Evolutionary conservation across 2,888 invertebrate species (phyloP).

Genomic region (Lasioglossum morio): DNA sequence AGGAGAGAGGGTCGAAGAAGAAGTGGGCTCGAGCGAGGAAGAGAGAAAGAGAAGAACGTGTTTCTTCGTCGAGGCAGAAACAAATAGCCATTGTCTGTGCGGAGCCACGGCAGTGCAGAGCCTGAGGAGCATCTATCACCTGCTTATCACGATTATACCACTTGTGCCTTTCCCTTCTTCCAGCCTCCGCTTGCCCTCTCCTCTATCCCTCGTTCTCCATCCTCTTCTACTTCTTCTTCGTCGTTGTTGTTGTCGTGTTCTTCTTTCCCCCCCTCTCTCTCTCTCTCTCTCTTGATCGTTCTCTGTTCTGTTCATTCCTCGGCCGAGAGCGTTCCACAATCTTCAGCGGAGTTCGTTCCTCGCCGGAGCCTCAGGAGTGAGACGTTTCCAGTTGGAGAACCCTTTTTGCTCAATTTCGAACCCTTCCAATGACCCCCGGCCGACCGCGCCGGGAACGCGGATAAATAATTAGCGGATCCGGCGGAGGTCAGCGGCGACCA

Average conservation of each 20-base stretch:
- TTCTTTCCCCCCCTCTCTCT: background rate
- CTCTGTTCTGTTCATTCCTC: slow-evolving; percentile 28
- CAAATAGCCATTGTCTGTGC: slow-evolving; percentile 84
- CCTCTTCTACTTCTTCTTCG: slow-evolving; percentile 20
- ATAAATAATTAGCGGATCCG: slow-evolving; percentile 70
- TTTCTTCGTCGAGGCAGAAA: slow-evolving; percentile 80
- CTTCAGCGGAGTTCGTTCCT: slow-evolving; percentile 31
- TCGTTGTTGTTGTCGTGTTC: slow-evolving; percentile 35
- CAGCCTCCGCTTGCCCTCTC: slow-evolving; percentile 25
- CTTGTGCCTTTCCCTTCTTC: slow-evolving; percentile 69
- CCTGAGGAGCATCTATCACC: slow-evolving; percentile 84
- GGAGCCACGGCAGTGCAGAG: slow-evolving; percentile 79
- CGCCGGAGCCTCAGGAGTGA: slow-evolving; percentile 70
- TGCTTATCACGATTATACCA: slow-evolving; percentile 85
- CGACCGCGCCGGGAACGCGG: slow-evolving; percentile 36
- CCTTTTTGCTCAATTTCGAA: slow-evolving; percentile 75
- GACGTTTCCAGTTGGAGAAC: slow-evolving; percentile 73
- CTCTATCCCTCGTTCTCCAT: slow-evolving; percentile 26
- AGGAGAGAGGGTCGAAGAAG: slow-evolving; percentile 18
- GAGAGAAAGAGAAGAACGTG: slow-evolving; percentile 40
- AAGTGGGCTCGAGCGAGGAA: slow-evolving; percentile 20
- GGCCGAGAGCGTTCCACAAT: slow-evolving; percentile 30
- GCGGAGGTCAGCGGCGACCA: slow-evolving; percentile 47
- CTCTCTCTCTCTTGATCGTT: slow-evolving; percentile 18
- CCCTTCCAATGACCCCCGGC: slow-evolving; percentile 74